These are phyloP conservation scores for Mesocentrotus franciscanus DNA, from an alignment of 53 echinoderm and acorn worm species.

Conservation along the genomic window DNA sequence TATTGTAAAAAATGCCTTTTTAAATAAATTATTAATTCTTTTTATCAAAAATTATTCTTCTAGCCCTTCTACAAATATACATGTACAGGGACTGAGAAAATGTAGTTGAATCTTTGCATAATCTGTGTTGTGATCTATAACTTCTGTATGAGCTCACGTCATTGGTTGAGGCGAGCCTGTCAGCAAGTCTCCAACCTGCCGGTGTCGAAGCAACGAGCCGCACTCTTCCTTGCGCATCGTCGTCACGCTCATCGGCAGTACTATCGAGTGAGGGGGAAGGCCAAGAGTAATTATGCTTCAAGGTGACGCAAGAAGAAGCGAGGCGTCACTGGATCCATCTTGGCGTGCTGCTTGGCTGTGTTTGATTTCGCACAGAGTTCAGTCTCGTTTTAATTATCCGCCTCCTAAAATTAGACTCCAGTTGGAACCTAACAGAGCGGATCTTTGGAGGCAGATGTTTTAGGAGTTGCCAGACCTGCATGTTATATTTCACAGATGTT, in stretches of 20 bases:
- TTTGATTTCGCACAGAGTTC: conserved; percentile 45
- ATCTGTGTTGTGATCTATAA: background rate
- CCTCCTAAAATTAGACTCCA: conserved; percentile 23
- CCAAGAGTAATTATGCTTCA: conserved; percentile 16
- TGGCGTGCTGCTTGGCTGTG: background rate
- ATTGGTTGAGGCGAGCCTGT: background rate
- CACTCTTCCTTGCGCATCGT: background rate
- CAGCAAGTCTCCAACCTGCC: background rate
- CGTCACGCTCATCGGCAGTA: background rate
- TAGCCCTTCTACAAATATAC: too few species aligned
- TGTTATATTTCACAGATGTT: background rate
- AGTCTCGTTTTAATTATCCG: conserved; percentile 28
- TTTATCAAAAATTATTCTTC: too few species aligned
- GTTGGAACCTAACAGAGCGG: conserved; percentile 2
- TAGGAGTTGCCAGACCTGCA: background rate
- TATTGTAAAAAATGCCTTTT: too few species aligned
- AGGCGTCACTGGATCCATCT: background rate
- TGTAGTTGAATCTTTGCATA: background rate
- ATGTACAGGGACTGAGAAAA: too few species aligned
- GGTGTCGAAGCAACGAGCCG: conserved; percentile 1
- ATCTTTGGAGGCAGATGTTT: conserved; percentile 12
- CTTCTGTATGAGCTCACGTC: background rate
- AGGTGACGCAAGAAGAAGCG: background rate
- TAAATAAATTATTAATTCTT: too few species aligned
- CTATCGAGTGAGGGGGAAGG: background rate